These are phyloP conservation scores for Carollia perspicillata DNA, from an alignment of 2,113 vertebrate species.

Conservation along the genomic window DNA sequence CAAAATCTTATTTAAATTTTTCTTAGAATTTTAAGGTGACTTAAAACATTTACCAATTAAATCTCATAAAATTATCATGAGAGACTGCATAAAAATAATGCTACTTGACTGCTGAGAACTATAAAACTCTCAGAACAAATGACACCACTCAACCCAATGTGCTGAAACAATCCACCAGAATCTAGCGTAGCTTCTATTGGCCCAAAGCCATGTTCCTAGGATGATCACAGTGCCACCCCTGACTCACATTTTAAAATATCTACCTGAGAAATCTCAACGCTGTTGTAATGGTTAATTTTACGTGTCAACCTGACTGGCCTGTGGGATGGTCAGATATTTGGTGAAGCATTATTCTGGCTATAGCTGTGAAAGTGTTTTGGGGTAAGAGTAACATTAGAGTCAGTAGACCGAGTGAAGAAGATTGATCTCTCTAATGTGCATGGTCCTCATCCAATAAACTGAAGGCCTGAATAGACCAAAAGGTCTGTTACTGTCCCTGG, in stretches of 20 bases:
- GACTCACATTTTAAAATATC: not conserved
- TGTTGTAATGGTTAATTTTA: not conserved
- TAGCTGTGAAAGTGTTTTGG: not conserved
- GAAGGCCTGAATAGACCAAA: not conserved
- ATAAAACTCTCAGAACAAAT: not conserved
- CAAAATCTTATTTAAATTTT: not conserved
- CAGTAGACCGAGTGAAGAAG: not conserved
- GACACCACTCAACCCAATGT: not conserved
- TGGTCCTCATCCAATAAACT: not conserved
- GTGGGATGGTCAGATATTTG: not conserved
- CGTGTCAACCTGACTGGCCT: not conserved
- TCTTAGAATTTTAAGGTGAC: not conserved
- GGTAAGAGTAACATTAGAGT: not conserved
- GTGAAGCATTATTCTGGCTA: not conserved
- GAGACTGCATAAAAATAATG: not conserved
- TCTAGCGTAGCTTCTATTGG: not conserved
- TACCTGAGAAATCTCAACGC: not conserved
- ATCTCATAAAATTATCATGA: not conserved
- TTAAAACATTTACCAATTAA: not conserved
- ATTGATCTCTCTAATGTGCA: not conserved
- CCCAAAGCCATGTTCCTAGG: not conserved
- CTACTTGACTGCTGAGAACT: not conserved
- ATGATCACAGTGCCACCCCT: accelerated
- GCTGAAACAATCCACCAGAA: not conserved
- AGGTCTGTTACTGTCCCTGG: not conserved